Conservation (phyloP, 2,113 vertebrate species). For the Herpetotheres cachinnans region DNA sequence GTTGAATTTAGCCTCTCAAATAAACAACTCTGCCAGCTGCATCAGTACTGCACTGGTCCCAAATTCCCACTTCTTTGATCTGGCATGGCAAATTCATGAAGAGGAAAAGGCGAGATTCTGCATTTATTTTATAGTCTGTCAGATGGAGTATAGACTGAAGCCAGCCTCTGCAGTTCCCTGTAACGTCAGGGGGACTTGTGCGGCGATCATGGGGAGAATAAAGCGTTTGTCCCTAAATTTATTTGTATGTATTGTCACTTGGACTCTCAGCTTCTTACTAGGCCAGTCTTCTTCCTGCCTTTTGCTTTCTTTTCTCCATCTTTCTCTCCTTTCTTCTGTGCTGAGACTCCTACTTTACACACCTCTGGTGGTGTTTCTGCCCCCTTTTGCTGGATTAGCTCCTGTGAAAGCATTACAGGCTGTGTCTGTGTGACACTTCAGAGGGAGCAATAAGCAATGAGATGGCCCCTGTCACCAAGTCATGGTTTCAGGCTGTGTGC, state of each 20-base stretch:
- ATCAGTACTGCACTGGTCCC: slow-evolving; percentile 14
- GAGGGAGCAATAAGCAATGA: neutral
- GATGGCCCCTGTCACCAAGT: neutral
- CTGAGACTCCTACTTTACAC: neutral
- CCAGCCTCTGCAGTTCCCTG: neutral
- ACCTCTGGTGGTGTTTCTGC: neutral
- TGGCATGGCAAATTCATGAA: slow-evolving; percentile 28
- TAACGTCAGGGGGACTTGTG: neutral
- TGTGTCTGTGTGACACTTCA: neutral
- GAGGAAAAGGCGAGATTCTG: neutral
- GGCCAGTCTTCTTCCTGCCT: neutral
- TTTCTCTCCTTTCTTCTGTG: neutral
- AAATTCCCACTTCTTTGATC: slow-evolving; percentile 37
- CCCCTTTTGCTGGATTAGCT: neutral
- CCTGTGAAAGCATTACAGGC: neutral
- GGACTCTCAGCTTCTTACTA: neutral
- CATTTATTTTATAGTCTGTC: slow-evolving; percentile 1
- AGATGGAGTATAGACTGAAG: neutral
- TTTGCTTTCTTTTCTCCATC: neutral
- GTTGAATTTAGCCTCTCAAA: slow-evolving; percentile 56
- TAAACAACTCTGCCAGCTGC: slow-evolving; percentile 51
- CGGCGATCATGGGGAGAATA: neutral
- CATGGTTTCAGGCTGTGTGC: neutral
- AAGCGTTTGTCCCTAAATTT: neutral
- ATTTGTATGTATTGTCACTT: neutral